A percentile compares a stretch with the other conserved stretches of the same genome.
These are phyloP conservation scores for Condylura cristata DNA, from an alignment of 2,113 vertebrate species.

Conservation along the genomic window DNA sequence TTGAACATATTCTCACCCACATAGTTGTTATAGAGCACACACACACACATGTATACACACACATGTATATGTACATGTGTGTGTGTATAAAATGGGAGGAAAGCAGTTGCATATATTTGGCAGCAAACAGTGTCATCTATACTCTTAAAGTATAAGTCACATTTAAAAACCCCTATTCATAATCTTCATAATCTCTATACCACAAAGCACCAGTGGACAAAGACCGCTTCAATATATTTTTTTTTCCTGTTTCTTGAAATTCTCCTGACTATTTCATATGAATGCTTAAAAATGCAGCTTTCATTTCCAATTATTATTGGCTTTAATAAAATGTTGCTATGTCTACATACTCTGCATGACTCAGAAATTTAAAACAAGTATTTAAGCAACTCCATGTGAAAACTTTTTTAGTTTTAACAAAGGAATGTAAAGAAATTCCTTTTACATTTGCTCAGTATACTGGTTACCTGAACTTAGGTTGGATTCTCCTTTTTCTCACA, in stretches of 20 bases:
- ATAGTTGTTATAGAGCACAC: background rate
- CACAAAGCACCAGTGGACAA: background rate
- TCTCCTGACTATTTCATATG: background rate
- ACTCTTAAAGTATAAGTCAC: background rate
- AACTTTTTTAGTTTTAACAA: background rate
- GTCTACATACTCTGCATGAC: background rate
- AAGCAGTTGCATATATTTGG: background rate
- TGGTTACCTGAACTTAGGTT: background rate
- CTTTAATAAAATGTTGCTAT: conserved; percentile 7
- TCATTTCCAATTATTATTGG: background rate
- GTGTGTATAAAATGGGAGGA: background rate
- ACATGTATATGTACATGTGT: background rate
- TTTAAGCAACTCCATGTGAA: background rate
- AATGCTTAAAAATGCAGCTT: background rate
- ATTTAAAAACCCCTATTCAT: background rate
- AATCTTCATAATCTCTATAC: background rate
- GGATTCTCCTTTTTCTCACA: background rate
- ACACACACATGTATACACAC: too few relatives aligned
- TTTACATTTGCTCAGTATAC: background rate
- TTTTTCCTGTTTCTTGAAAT: background rate
- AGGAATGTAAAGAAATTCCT: background rate
- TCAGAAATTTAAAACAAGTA: conserved; percentile 51
- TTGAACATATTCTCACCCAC: background rate
- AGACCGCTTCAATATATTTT: background rate
- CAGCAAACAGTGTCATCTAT: background rate